A percentile compares a stretch with the other conserved stretches of the same genome.
These are phyloP conservation scores for Lasaia peninsularis DNA, from an alignment of 1,140 invertebrate species.

Conservation along the genomic window DNA sequence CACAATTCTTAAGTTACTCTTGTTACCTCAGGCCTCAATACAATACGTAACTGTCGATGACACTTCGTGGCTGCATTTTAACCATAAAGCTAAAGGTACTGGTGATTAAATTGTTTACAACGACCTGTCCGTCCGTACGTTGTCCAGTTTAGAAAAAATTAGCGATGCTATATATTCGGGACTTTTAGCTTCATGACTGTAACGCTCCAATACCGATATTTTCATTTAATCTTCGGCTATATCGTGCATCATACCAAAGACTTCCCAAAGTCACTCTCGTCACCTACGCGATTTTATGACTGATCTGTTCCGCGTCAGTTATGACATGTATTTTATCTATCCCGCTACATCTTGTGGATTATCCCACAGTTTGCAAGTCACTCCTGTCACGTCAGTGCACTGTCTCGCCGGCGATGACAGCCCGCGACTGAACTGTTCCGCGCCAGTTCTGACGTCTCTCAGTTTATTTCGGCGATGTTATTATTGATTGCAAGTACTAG, in stretches of 20 bases:
- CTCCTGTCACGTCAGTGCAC: conserved; percentile 48
- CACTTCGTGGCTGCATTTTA: no score
- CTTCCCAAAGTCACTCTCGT: neutral
- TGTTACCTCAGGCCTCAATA: no score
- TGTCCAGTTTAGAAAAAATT: no score
- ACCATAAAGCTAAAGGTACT: no score
- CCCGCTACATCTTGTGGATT: conserved; percentile 24
- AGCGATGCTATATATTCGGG: neutral
- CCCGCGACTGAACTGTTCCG: conserved; percentile 52
- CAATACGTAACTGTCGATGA: no score
- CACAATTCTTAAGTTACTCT: no score
- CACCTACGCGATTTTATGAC: conserved; percentile 24
- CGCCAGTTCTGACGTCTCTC: conserved; percentile 36
- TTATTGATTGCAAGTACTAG: conserved; percentile 33
- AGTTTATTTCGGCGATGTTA: conserved; percentile 40
- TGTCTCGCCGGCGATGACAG: conserved; percentile 53
- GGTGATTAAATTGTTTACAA: no score
- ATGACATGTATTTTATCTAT: conserved; percentile 26
- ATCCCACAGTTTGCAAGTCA: conserved; percentile 30
- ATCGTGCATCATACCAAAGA: no score
- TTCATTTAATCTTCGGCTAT: no score
- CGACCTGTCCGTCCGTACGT: no score
- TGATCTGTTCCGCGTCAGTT: conserved; percentile 45
- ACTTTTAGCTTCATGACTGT: no score
- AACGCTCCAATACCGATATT: no score